Evolutionary conservation across 2,888 invertebrate species (phyloP).

Genomic region (Hirtodrosophila histrioides): DNA sequence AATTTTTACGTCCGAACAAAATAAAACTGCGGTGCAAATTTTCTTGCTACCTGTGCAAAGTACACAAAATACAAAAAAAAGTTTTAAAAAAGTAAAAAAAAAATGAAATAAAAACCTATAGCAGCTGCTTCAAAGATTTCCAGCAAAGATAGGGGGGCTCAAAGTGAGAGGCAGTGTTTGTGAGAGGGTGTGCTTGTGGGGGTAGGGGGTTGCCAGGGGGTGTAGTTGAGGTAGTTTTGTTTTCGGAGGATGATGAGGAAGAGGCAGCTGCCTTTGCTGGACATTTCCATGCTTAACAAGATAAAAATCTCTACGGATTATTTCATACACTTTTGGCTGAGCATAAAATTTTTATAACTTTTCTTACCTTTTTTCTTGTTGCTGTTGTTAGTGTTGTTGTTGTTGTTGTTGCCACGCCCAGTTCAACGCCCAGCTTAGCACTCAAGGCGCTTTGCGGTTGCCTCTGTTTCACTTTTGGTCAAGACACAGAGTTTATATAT

Average conservation of each 20-base stretch:
- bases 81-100: constrained; percentile 1
- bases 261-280: constrained; percentile 38
- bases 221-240: neutral
- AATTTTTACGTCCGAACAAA: constrained; percentile 42
- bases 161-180: constrained; percentile 28
- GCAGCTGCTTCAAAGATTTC: constrained; percentile 61
- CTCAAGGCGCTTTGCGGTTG: constrained; percentile 70
- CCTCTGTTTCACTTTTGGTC: constrained; percentile 68
- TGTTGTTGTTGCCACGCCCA: constrained; percentile 49
- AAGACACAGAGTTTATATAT: constrained; percentile 29
- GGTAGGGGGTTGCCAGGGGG: neutral
- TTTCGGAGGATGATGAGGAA: neutral
- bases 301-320: constrained; percentile 79
- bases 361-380: constrained; percentile 58
- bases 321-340: constrained; percentile 68
- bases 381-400: constrained; percentile 8
- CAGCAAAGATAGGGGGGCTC: constrained; percentile 42
- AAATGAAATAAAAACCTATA: constrained; percentile 20
- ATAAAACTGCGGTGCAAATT: constrained; percentile 15
- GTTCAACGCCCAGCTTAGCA: constrained; percentile 62
- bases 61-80: too few species aligned
- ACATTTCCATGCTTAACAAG: constrained; percentile 77
- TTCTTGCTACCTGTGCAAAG: constrained; percentile 40
- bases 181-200: neutral
- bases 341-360: constrained; percentile 67